Base-by-base conservation (phyloP, 2,797 vertebrate genomes). In the Eospalax fontanierii region DNA sequence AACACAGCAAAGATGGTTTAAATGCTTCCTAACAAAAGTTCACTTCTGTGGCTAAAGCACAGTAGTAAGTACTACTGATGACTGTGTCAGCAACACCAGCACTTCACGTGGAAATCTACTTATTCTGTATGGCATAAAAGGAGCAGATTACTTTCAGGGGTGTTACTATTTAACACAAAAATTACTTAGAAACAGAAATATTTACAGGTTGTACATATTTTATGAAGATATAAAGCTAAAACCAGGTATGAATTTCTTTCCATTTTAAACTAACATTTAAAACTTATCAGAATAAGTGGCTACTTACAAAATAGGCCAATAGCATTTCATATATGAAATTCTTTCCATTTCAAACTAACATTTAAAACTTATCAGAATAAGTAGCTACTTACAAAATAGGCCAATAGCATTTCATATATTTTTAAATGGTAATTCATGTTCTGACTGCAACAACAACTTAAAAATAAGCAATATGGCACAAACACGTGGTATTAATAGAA, bases 391-490 rank as follows among this genome's bases (percentile, higher is more conserved):
- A 84, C 59, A 76, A 87, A 92, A 28, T 78, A 85, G 70, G 33
- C 68, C 57, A 70, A 80, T 76, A 15, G 14, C 81, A 70, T 46
- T 79, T 16, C 21, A 92, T 33, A 54, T 21, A 84, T 43, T 75
- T 81, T 76, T 65, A 92, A 90, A 73, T 35, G 90, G 16, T 86
- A 90, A 79, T 30, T 80, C 78, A 68, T 66, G 57, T 70, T 84
- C 79, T 85, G 75, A 81, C 75, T 80, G 15, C 46, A 89, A 80
- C 80, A 87, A 22, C 38, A 80, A 87, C 24, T 38, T 84, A 92
- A 94, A 28, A 92, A 75, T 93, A 96, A 68, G 43, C 33, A 96
- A 76, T 63, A 46, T 79, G 73, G 18, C 50, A 90, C 18, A 59
- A 90, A 92, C 61, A 80, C 14, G 65, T 81, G 4, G 6, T 7